Conservation (phyloP, 2,888 invertebrate genomes). For the Hemaris fuciformis region DNA sequence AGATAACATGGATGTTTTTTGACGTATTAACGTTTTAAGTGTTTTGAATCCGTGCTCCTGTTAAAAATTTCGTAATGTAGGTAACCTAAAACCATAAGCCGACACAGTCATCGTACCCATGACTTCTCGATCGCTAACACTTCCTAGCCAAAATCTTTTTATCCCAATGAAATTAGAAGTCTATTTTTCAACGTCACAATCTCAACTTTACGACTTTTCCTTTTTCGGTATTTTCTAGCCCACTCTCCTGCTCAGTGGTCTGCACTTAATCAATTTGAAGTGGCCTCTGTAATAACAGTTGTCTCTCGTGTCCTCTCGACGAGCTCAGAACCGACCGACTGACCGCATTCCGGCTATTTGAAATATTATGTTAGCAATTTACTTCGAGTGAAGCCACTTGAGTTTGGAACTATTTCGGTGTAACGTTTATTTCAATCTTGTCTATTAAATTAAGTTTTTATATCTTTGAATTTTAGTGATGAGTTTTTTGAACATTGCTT, state of each 20-base stretch:
- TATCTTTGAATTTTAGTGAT: background rate
- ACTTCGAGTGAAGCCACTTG: background rate
- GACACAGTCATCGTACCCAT: too few species aligned
- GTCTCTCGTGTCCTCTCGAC: background rate
- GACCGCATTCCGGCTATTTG: background rate
- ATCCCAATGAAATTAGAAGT: too few species aligned
- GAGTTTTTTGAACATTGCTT: too few species aligned
- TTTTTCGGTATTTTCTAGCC: background rate
- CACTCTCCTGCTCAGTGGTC: background rate
- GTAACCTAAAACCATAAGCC: too few species aligned
- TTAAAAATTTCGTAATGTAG: too few species aligned
- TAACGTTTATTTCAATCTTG: background rate
- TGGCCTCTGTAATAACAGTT: background rate
- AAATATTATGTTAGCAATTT: slow-evolving; percentile 8
- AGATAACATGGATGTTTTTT: too few species aligned
- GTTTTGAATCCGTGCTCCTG: too few species aligned
- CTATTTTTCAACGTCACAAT: too few species aligned
- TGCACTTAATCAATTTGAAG: slow-evolving; percentile 3
- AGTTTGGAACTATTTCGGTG: background rate
- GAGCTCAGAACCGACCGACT: background rate
- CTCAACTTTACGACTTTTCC: background rate
- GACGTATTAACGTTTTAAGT: too few species aligned
- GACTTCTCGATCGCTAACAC: too few species aligned
- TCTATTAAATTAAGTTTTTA: background rate
- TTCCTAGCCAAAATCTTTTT: too few species aligned